phyloP scores from a whole-genome alignment of 2,113 vertebrate genomes.

The Uria lomvia region DNA sequence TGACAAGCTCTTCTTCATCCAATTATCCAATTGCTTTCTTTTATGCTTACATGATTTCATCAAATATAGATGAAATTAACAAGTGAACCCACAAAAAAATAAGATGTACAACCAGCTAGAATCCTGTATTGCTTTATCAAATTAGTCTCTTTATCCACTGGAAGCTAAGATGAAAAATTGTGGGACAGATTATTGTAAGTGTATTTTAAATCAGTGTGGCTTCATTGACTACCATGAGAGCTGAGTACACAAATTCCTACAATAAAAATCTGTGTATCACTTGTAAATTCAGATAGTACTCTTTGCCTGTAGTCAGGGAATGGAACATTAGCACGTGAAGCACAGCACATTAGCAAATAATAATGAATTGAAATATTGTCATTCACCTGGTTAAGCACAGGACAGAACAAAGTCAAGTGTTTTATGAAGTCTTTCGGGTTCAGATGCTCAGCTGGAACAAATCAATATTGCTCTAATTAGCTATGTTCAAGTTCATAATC shows the following conservation, averaged over 20 bases:
- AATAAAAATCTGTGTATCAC: background rate
- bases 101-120: accelerated
- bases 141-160: background rate
- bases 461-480: constrained; percentile 2
- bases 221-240: background rate
- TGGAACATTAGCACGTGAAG: background rate
- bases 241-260: background rate
- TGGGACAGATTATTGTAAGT: background rate
- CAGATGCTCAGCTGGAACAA: background rate
- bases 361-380: background rate
- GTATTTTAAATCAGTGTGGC: background rate
- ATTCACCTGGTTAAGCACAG: background rate
- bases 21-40: background rate
- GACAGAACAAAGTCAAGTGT: background rate
- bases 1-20: background rate
- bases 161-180: background rate
- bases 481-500: background rate
- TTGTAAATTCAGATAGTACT: background rate
- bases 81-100: background rate
- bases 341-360: background rate
- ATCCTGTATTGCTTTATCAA: background rate
- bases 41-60: background rate
- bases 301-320: background rate
- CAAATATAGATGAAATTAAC: background rate
- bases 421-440: background rate